Percentiles rank a stretch among this genome's conserved stretches.
Conservation (phyloP, 1,140 invertebrate species). For the Drosophila ambigua region DNA sequence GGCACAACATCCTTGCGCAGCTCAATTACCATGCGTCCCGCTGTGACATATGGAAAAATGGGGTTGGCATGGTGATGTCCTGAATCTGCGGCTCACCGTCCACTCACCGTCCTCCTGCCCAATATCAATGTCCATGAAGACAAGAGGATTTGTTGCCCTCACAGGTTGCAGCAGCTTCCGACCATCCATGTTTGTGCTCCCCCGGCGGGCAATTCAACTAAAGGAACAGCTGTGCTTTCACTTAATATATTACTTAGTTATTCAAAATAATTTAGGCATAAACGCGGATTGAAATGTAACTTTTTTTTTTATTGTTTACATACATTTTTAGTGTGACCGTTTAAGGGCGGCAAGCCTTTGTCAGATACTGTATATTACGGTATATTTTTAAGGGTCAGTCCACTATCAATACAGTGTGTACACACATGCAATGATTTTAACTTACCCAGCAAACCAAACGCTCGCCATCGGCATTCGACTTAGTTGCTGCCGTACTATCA, state of each 20-base stretch:
- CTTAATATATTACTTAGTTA: not conserved
- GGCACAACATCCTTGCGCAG: constrained; percentile 94
- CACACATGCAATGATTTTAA: no score
- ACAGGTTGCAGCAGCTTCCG: constrained; percentile 50
- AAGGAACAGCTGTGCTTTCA: not conserved
- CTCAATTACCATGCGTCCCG: constrained; percentile 92
- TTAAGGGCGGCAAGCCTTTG: no score
- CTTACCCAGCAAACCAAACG: no score
- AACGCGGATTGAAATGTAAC: no score
- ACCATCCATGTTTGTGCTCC: constrained; percentile 49
- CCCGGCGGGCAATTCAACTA: constrained; percentile 8
- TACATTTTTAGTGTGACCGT: no score
- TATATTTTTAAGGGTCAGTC: no score
- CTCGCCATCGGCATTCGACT: no score
- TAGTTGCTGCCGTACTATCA: no score
- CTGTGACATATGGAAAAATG: constrained; percentile 80
- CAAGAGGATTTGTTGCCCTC: constrained; percentile 84
- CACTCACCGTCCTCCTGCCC: constrained; percentile 85
- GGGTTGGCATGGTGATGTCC: constrained; percentile 32
- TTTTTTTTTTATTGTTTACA: no score
- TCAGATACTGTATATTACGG: no score
- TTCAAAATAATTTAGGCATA: no score
- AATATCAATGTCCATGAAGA: constrained; percentile 89
- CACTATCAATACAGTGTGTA: no score
- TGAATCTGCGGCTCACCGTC: not conserved